Evolutionary conservation across 1,140 invertebrate species (phyloP), one percentile per base, ranked within the genome.

Genomic region (Eriocheir sinensis): DNA sequence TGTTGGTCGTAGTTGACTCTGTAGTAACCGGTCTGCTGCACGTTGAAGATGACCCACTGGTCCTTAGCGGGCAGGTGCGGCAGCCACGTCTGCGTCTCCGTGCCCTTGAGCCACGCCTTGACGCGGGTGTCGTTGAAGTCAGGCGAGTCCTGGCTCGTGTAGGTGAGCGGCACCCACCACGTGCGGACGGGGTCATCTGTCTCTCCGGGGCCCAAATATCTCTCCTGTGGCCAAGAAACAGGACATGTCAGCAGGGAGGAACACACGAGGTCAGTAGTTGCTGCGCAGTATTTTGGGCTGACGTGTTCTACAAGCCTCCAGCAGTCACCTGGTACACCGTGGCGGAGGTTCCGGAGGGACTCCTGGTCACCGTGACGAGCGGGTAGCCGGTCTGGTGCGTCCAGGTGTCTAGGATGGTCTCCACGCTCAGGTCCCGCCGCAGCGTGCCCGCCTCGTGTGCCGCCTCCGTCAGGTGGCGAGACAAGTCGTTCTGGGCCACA

Each of bases 401-500:
- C 96, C 96, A 96, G 8, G 96, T 96, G 79, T 96, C 96, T 98
- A 98, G 98, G 36, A 98, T 98, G 91, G 97, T 97, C 92, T 93
- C 88, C 8, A 93, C 83, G n/a, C 83, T 89, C 27, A 93, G 44
- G 48, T 86, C 48, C 6, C 32, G 81, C 2, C 44, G 81, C 48
- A 93, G 83, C 15, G 34, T 60, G 6, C 41, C 9, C 8, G 85
- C 91, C 38, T 86, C 44, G 83, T 95, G 94, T 15, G 79, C 94
- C 15, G 92, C 86, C 30, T 40, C 32, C 36, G 94, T 95, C 8
- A 99, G 96, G 21, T 98, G 97, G 60, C 97, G 96, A 98, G 98
- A 99, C 0, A 99, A 96, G 97, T 99, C 98, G 96, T 98, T 97
- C 96, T 99, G 98, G 48, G 98, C 97, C 0, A 99, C 98, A 92